Percentiles rank a stretch among this genome's conserved stretches.
Evolutionary conservation across 1,140 invertebrate genomes (phyloP).

Genomic region (Macrocentrus cingulum): DNA sequence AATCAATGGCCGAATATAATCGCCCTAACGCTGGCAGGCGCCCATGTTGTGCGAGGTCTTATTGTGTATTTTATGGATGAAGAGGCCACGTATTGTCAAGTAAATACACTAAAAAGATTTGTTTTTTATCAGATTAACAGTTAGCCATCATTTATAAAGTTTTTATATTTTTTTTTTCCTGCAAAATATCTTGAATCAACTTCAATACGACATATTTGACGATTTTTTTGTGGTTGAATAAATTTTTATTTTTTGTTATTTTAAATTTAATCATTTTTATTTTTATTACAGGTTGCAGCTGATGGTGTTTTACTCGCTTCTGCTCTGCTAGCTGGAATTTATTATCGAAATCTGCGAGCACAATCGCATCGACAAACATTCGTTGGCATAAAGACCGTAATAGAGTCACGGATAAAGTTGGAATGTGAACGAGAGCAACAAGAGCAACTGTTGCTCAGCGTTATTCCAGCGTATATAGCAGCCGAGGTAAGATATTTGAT

Average conservation of each 20-base stretch:
- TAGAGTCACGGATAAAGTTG: slow-evolving; percentile 88
- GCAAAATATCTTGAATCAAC: no score
- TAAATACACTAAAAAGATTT: no score
- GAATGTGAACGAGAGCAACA: slow-evolving; percentile 91
- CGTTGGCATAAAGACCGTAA: slow-evolving; percentile 83
- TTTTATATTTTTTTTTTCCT: not conserved
- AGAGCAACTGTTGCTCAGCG: slow-evolving; percentile 86
- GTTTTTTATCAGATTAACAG: not conserved
- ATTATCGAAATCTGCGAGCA: slow-evolving; percentile 85
- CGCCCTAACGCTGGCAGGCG: slow-evolving; percentile 34
- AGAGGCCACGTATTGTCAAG: slow-evolving; percentile 37
- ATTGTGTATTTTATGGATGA: slow-evolving; percentile 29
- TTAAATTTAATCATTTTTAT: not conserved
- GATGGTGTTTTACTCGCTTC: slow-evolving; percentile 76
- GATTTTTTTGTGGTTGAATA: not conserved
- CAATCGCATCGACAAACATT: slow-evolving; percentile 83
- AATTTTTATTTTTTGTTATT: not conserved
- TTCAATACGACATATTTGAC: not conserved
- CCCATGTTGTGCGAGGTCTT: slow-evolving; percentile 38
- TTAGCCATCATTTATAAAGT: not conserved
- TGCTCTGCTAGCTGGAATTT: slow-evolving; percentile 78
- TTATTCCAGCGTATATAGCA: slow-evolving; percentile 91
- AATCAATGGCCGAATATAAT: slow-evolving; percentile 40
- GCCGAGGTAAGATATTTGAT: slow-evolving; percentile 70
- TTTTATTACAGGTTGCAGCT: slow-evolving; percentile 66